Percentiles rank a stretch among this genome's conserved stretches.
Conservation (phyloP, 2,888 invertebrate genomes). For the Pterostichus niger region DNA sequence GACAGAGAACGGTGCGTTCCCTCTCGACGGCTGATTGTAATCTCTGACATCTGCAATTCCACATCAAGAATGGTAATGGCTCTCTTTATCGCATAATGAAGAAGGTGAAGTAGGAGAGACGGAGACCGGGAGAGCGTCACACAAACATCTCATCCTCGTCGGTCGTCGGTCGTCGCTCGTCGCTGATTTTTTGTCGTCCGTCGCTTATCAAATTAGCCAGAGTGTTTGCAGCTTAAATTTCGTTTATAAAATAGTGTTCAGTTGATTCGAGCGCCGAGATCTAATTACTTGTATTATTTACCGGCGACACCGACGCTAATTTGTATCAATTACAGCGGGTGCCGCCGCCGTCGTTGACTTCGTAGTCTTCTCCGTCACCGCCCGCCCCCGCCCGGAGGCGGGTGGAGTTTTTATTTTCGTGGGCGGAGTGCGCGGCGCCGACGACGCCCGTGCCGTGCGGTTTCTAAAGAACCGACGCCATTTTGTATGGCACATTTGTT, state of each 20-base stretch:
- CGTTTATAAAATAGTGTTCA: neutral
- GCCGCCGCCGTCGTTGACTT: neutral
- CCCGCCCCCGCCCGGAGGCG: constrained; percentile 47
- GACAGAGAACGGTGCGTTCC: constrained; percentile 56
- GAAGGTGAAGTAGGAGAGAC: constrained; percentile 72
- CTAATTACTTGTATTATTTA: constrained; percentile 75
- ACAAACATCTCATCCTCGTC: constrained; percentile 71
- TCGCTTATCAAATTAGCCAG: constrained; percentile 72
- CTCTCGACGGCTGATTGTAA: constrained; percentile 68
- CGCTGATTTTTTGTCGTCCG: constrained; percentile 49
- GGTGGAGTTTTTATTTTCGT: constrained; percentile 66
- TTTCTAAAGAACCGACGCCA: constrained; percentile 66
- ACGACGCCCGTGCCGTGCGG: constrained; percentile 67
- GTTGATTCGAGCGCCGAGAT: constrained; percentile 71
- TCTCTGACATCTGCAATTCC: constrained; percentile 75
- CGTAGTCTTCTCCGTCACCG: neutral
- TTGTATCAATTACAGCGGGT: constrained; percentile 74
- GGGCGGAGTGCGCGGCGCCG: constrained; percentile 59
- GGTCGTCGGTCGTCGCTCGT: neutral
- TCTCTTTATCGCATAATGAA: constrained; percentile 75
- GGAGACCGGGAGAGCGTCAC: constrained; percentile 69
- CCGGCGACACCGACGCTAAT: constrained; percentile 74
- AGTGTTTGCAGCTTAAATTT: constrained; percentile 2
- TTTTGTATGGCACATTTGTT: constrained; percentile 68
- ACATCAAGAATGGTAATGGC: constrained; percentile 74